A percentile compares a stretch with the other conserved stretches of the same genome.
Conservation (phyloP, 2,888 invertebrate genomes). For the Caenorhabditis becei region DNA sequence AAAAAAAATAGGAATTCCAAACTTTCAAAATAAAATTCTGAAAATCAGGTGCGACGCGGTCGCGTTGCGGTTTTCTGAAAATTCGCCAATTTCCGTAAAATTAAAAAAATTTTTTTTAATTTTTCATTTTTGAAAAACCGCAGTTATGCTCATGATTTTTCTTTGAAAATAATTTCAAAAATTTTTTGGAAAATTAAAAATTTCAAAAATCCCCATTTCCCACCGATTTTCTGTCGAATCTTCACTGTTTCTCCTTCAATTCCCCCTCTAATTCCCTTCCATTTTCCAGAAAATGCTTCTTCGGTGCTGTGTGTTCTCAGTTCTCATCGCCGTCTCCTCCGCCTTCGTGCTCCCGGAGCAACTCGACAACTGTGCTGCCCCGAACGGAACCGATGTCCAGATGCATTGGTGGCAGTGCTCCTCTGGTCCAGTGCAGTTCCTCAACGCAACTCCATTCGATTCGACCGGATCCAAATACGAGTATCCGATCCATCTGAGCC, state of each 20-base stretch:
- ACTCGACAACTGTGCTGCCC: slow-evolving; percentile 52
- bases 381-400: slow-evolving; percentile 71
- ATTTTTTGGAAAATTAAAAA: no score
- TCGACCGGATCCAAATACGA: slow-evolving; percentile 65
- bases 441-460: slow-evolving; percentile 63
- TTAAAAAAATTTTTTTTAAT: no score
- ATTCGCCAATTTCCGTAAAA: no score
- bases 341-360: slow-evolving; percentile 28
- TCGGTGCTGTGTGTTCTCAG: slow-evolving; percentile 28
- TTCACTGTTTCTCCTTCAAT: no score
- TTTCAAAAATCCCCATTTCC: background rate
- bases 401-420: slow-evolving; percentile 74
- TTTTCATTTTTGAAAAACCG: background rate
- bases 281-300: slow-evolving; percentile 37
- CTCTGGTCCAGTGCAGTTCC: slow-evolving; percentile 56
- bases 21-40: no score
- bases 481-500: slow-evolving; percentile 73
- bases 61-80: no score
- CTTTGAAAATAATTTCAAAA: no score
- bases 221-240: no score
- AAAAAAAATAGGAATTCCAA: no score
- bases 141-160: no score
- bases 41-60: no score
- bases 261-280: no score
- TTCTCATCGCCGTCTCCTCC: slow-evolving; percentile 16